Conservation (phyloP, 2,888 invertebrate species). For the Aradus depressus region DNA sequence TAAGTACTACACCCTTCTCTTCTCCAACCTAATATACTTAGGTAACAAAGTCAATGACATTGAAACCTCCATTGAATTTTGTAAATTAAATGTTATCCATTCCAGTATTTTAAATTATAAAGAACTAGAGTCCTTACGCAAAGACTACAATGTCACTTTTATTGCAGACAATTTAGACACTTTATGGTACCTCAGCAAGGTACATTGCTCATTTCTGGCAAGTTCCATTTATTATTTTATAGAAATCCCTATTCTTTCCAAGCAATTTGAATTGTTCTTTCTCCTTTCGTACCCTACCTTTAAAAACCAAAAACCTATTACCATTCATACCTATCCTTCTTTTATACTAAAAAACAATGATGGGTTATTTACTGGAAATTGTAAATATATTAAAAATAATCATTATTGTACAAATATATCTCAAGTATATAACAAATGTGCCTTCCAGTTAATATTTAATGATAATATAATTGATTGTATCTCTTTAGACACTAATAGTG, state of each 20-base stretch:
- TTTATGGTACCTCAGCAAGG: background rate
- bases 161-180: background rate
- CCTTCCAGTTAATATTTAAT: no score
- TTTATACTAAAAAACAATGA: slow-evolving; percentile 2
- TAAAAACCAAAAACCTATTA: background rate
- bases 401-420: no score
- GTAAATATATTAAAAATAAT: background rate
- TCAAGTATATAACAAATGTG: no score
- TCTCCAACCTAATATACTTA: background rate
- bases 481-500: no score
- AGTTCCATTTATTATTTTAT: slow-evolving; percentile 5
- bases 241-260: slow-evolving; percentile 1
- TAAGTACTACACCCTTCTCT: background rate
- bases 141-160: background rate
- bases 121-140: background rate
- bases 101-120: background rate
- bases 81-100: background rate
- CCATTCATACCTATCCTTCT: background rate
- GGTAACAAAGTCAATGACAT: slow-evolving; percentile 1
- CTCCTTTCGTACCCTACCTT: slow-evolving; percentile 5
- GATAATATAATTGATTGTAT: no score
- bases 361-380: background rate
- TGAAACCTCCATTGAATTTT: slow-evolving; percentile 2
- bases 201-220: background rate
- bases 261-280: slow-evolving; percentile 3